Conservation (phyloP, 1,140 invertebrate genomes). For the Piezodorus guildinii region DNA sequence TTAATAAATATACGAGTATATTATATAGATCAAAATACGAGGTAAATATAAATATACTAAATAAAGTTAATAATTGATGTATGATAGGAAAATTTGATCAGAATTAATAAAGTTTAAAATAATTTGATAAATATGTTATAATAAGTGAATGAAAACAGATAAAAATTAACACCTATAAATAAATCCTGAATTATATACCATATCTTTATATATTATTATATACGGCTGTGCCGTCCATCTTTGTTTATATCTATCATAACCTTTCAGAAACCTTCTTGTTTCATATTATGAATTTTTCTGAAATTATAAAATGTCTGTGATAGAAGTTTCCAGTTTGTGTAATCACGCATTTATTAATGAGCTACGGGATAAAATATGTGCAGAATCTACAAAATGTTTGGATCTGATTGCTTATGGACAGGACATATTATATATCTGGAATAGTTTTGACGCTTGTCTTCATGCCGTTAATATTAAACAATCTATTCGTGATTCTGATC, state of each 20-base stretch:
- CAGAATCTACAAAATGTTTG: constrained; percentile 10
- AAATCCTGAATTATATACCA: too few relatives aligned
- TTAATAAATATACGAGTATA: too few relatives aligned
- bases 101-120: too few relatives aligned
- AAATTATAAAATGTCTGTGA: neutral
- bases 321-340: constrained; percentile 1
- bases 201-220: too few relatives aligned
- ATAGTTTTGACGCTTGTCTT: constrained; percentile 3
- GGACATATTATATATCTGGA: constrained; percentile 24
- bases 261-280: neutral
- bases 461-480: constrained; percentile 19
- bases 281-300: neutral
- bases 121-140: too few relatives aligned
- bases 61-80: too few relatives aligned
- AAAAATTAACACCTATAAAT: too few relatives aligned
- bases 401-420: constrained; percentile 9
- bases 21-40: too few relatives aligned
- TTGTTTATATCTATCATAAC: neutral
- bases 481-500: constrained; percentile 4
- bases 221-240: too few relatives aligned
- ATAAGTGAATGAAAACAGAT: too few relatives aligned
- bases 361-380: neutral
- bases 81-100: too few relatives aligned
- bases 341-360: constrained; percentile 11
- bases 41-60: too few relatives aligned